These are phyloP conservation scores for Euplexia lucipara DNA, from an alignment of 2,888 invertebrate genomes.

Conservation along the genomic window DNA sequence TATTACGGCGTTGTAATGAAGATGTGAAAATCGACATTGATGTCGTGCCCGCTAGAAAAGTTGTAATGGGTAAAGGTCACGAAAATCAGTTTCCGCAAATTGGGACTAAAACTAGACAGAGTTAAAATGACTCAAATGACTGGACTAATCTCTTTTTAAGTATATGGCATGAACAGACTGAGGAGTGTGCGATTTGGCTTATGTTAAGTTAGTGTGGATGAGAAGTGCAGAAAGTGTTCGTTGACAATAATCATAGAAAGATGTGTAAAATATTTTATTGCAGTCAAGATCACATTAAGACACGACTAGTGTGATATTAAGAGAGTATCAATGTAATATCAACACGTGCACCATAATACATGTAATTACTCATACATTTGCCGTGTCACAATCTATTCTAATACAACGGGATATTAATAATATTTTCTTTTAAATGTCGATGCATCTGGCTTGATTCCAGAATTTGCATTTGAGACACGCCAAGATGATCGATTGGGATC, in stretches of 20 bases:
- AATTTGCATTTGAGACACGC: conserved; percentile 13
- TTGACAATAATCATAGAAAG: not conserved
- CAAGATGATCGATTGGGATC: conserved; percentile 51
- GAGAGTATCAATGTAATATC: conserved; percentile 19
- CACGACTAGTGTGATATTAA: conserved; percentile 36
- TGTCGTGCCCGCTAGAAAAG: too few species aligned
- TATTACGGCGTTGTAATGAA: too few species aligned
- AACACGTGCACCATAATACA: conserved; percentile 37
- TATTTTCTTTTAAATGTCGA: conserved; percentile 64
- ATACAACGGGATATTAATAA: conserved; percentile 56
- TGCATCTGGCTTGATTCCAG: conserved; percentile 59
- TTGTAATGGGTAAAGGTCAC: too few species aligned
- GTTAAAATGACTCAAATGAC: too few species aligned
- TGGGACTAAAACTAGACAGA: too few species aligned
- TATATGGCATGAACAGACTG: too few species aligned
- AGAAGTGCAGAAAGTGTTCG: too few species aligned
- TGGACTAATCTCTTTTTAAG: too few species aligned
- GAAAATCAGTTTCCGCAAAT: too few species aligned
- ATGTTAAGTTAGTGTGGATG: too few species aligned
- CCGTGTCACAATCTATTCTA: conserved; percentile 46
- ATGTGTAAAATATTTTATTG: conserved; percentile 15
- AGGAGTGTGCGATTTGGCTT: too few species aligned
- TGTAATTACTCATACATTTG: conserved; percentile 51
- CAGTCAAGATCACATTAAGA: conserved; percentile 39
- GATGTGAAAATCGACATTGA: too few species aligned